Base-by-base conservation (phyloP, 2,797 vertebrate genomes). In the Bufotes viridis region DNA sequence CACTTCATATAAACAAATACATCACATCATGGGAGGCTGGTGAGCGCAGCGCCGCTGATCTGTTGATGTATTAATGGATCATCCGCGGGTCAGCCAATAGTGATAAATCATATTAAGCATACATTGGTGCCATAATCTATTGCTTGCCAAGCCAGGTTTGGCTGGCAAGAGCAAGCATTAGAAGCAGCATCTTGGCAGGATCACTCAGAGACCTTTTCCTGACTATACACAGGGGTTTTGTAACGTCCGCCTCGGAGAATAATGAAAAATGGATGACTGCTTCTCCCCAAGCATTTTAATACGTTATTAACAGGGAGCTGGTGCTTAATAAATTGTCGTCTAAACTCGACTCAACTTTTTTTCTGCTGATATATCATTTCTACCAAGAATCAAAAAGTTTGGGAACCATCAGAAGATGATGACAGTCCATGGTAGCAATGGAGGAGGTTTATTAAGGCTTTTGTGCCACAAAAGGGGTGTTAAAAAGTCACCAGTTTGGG, bases 1-100 rank as follows among this genome's bases (percentile, higher is more conserved):
- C 84, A 85, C 85, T 53, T 90, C 65, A 90, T 84, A 90, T 89
- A 89, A 82, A 63, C 76, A 90, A 91, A 93, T 90, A 83, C 88
- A 88, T 90, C 92, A 87, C 72, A 76, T 82, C 76, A 72, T 70
- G 53, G 81, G 84, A 67, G 80, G 83, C 84, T n/a, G 0, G 51
- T 3, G 57, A 90, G 87, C 91, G 20, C 6, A 87, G 18, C 69
- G 87, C 75, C 20, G 83, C 7, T 1, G 88, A 91, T 88, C 87
- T 61, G 53, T 42, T 76, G 91, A 91, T 80, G 82, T 58, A 88
- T 89, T 78, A 86, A 12, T 0, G 10, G 55, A 85, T 90, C 92
- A 90, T 51, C 7, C 0, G 29, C 61, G 29, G 60, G 78, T 58
- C 0, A 79, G 51, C 69, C 72, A 55, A 88, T 72, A 70, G 82